These are phyloP conservation scores for Microctonus brassicae DNA, from an alignment of 2,888 invertebrate genomes.

Conservation along the genomic window DNA sequence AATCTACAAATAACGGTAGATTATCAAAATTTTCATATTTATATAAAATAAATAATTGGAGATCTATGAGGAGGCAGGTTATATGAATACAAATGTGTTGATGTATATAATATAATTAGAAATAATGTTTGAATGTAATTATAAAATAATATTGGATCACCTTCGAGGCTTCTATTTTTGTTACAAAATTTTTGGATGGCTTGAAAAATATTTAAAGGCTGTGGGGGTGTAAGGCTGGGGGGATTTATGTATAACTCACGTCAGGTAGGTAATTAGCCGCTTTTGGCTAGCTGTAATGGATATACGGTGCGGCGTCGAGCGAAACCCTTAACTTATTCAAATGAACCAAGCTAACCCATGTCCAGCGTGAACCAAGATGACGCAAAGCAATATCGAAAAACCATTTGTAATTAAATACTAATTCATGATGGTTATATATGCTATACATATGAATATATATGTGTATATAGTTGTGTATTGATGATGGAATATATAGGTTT, in stretches of 20 bases:
- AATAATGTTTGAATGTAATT: no score
- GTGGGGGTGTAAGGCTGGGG: conserved; percentile 43
- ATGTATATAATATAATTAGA: no score
- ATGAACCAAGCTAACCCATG: conserved; percentile 69
- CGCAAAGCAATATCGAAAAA: conserved; percentile 69
- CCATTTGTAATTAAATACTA: conserved; percentile 65
- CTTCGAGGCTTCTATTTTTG: conserved; percentile 44
- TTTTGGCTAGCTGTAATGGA: conserved; percentile 69
- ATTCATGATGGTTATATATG: not conserved
- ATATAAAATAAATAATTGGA: no score
- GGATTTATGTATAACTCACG: conserved; percentile 68
- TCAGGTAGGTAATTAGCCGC: conserved; percentile 70
- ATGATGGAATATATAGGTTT: no score
- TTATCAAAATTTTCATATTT: no score
- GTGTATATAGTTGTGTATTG: not conserved
- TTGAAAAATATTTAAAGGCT: conserved; percentile 59
- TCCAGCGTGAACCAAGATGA: conserved; percentile 63
- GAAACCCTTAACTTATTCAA: conserved; percentile 70
- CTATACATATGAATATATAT: not conserved
- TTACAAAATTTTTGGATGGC: conserved; percentile 56
- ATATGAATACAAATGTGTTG: no score
- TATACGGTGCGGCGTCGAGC: conserved; percentile 66
- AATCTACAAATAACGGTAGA: no score
- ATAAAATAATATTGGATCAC: no score
- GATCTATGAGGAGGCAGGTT: no score